A percentile compares a stretch with the other conserved stretches of the same genome.
phyloP scores from a whole-genome alignment of 2,113 vertebrate genomes.

The Coreoperca whiteheadi region DNA sequence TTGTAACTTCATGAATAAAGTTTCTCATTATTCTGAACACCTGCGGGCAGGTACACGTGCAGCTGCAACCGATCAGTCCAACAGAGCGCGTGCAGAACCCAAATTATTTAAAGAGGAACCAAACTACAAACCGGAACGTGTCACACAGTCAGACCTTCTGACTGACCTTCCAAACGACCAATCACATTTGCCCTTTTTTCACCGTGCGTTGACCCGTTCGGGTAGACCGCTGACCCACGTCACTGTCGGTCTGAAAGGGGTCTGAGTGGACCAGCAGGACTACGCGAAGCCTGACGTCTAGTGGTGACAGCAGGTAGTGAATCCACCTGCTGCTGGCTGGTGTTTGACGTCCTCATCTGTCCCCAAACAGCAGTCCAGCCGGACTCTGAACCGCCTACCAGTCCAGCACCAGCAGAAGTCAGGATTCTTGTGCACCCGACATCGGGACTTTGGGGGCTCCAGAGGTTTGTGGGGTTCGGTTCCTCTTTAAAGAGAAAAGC shows the following conservation, averaged over 20 bases:
- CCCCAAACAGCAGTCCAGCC: too few relatives aligned
- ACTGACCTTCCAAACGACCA: too few relatives aligned
- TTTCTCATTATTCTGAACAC: constrained; percentile 36
- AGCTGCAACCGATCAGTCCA: constrained; percentile 1
- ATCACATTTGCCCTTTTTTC: too few relatives aligned
- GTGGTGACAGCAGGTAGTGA: not conserved
- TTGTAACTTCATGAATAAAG: too few relatives aligned
- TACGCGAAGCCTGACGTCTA: not conserved
- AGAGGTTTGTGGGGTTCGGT: not conserved
- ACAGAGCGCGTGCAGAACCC: not conserved
- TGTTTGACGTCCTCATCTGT: not conserved
- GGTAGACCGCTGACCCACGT: too few relatives aligned
- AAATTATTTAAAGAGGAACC: constrained; percentile 37
- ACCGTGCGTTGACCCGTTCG: too few relatives aligned
- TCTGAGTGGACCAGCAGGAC: too few relatives aligned
- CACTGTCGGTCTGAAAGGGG: too few relatives aligned
- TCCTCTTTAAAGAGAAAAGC: constrained; percentile 40
- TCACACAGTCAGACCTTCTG: not conserved
- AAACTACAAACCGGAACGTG: not conserved
- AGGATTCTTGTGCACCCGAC: not conserved
- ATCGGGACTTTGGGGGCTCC: not conserved
- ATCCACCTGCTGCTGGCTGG: too few relatives aligned
- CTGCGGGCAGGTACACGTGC: constrained; percentile 34
- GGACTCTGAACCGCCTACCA: not conserved
- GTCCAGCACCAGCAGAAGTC: not conserved